Conservation (phyloP, 2,888 invertebrate species). For the Psococerastis gibbosa region DNA sequence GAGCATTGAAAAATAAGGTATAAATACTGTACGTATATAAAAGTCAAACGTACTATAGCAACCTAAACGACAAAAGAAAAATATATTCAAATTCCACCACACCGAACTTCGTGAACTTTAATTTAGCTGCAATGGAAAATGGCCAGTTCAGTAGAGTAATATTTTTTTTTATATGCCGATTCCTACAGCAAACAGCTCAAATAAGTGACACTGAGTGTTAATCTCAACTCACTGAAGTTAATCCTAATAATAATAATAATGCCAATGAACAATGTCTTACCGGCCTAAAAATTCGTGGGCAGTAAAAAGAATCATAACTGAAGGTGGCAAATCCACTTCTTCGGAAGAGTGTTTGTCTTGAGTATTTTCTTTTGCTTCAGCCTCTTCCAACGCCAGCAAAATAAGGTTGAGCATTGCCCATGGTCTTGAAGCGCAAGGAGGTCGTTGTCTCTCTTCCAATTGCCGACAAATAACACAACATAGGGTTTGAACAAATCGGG, state of each 20-base stretch:
- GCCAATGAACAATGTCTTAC: constrained; percentile 22
- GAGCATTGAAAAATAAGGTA: constrained; percentile 5
- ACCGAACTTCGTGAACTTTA: too few relatives aligned
- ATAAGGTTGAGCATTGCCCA: not conserved
- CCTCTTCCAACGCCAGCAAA: constrained; percentile 8
- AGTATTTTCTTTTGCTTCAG: constrained; percentile 17
- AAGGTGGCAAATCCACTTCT: constrained; percentile 35
- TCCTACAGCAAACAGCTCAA: too few relatives aligned
- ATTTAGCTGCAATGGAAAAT: too few relatives aligned
- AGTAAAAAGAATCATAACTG: constrained; percentile 56
- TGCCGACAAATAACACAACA: constrained; percentile 58
- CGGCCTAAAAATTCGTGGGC: constrained; percentile 69
- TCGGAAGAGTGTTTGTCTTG: constrained; percentile 17
- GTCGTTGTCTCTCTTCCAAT: constrained; percentile 33
- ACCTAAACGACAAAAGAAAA: too few relatives aligned
- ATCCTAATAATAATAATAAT: too few relatives aligned
- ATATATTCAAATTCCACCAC: too few relatives aligned
- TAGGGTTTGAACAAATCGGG: constrained; percentile 52
- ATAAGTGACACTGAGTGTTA: too few relatives aligned
- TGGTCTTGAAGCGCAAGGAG: constrained; percentile 4
- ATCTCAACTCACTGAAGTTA: too few relatives aligned
- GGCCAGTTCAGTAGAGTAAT: too few relatives aligned
- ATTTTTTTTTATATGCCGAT: too few relatives aligned
- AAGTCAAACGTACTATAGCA: constrained; percentile 3
- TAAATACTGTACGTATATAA: too few relatives aligned